Evolutionary conservation across 1,140 invertebrate species (phyloP), one percentile per base, ranked within the genome.

Genomic region (Danaus plexippus): DNA sequence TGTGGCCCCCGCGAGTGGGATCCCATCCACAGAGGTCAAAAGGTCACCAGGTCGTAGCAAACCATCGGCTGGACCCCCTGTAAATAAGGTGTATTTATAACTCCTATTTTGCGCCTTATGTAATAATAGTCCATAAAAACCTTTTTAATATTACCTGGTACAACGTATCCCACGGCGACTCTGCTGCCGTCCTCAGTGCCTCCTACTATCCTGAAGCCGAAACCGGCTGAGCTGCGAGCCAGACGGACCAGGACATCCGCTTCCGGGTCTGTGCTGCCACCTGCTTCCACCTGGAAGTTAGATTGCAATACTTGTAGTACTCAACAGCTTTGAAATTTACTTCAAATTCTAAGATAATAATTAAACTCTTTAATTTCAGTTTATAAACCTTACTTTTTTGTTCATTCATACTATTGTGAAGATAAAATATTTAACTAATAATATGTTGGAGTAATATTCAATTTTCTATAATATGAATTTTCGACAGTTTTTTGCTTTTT

Each of bases 201-300:
- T n/a, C 98, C 98, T 40, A 99, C 95, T 77, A 99, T 98, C 65
- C 98, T 90, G 89, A 99, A 99, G 8, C 98, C 98, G 89, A 99
- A 87, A 5, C 86, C 86, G 1, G 82, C 80, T 0, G 69, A 69
- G 2, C 80, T 82, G 2, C 84, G 73, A 5, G 77, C 76, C 40
- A 88, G 59, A 1, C 75, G 66, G 43, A 88, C 83, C 47, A 85
- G 52, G 47, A 88, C 79, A 49, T 88, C 86, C 9, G 86, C 86
- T 18, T 73, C 71, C 0, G 84, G 84, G 60, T 88, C 86, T 9
- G 68, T 49, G 0, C 57, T 47, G 7, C 75, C 73, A 12, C 76
- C 75, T 0, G 70, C 75, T 51, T 73, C 68, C 43, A 78, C 78
- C 77, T 80, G 54, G 7, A 32, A 47, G 11, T 49, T 49, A 15